phyloP scores from a whole-genome alignment of 2,113 vertebrate species.

The Crotophaga sulcirostris region DNA sequence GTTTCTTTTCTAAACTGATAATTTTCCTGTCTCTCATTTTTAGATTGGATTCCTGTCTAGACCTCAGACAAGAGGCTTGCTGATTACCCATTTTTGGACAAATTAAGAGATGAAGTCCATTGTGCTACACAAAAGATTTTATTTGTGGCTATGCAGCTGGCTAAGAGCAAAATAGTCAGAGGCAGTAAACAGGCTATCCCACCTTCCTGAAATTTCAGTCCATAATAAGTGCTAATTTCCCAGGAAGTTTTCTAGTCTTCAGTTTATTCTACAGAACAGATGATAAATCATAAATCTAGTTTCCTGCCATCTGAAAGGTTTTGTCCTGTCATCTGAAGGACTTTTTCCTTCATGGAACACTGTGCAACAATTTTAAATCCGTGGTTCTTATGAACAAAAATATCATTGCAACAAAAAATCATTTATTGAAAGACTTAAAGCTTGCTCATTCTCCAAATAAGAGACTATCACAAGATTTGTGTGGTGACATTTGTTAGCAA shows the following conservation, averaged over 20 bases:
- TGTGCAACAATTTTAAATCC: neutral
- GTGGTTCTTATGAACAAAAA: neutral
- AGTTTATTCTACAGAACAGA: neutral
- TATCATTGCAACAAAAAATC: neutral
- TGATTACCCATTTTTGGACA: neutral
- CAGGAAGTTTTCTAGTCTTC: neutral
- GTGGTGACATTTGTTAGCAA: neutral
- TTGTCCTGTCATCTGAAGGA: neutral
- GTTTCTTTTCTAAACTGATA: neutral
- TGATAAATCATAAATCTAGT: neutral
- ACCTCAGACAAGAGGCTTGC: constrained; percentile 12
- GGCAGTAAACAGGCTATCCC: neutral
- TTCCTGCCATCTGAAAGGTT: neutral
- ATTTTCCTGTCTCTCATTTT: constrained; percentile 23
- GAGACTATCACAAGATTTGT: neutral
- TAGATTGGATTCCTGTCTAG: neutral
- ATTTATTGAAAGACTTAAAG: neutral
- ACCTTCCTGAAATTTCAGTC: neutral
- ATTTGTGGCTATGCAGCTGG: neutral
- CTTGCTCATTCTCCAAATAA: neutral
- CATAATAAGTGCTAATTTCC: neutral
- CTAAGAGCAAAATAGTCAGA: neutral
- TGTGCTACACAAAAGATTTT: neutral
- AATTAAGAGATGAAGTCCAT: neutral
- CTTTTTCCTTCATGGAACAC: neutral